phyloP scores from a whole-genome alignment of 2,797 vertebrate species.

The Parauchenoglanis ngamensis region DNA sequence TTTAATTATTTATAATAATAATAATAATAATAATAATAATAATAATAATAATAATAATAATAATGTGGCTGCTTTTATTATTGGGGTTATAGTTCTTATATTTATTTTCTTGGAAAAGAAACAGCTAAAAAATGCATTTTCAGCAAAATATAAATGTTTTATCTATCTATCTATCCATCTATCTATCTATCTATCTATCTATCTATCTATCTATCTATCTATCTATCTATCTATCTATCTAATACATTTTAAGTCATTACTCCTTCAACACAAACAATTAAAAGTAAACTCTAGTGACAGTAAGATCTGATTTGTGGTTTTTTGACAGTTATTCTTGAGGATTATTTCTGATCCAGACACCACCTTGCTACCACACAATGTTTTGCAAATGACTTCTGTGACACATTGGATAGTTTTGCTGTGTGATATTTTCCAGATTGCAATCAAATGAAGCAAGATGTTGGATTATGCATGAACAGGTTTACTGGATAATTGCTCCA shows the following conservation, averaged over 20 bases:
- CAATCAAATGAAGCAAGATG: neutral
- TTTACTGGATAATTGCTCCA: neutral
- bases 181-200: neutral
- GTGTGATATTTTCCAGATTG: neutral
- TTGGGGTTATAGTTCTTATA: too few relatives aligned
- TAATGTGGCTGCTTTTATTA: too few relatives aligned
- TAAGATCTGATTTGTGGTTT: neutral
- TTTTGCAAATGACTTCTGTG: neutral
- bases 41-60: neutral
- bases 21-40: neutral
- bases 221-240: neutral
- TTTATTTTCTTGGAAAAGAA: too few relatives aligned
- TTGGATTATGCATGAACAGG: neutral
- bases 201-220: neutral
- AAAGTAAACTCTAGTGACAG: neutral
- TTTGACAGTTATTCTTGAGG: neutral
- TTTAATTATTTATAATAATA: neutral
- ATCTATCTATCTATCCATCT: neutral
- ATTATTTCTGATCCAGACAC: neutral
- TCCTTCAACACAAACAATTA: neutral
- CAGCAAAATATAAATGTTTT: neutral
- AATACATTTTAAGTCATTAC: neutral
- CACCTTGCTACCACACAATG: too few relatives aligned
- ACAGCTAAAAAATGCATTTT: neutral
- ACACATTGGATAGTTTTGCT: neutral